phyloP scores from a whole-genome alignment of 2,797 vertebrate species.

The Lagodon rhomboides region DNA sequence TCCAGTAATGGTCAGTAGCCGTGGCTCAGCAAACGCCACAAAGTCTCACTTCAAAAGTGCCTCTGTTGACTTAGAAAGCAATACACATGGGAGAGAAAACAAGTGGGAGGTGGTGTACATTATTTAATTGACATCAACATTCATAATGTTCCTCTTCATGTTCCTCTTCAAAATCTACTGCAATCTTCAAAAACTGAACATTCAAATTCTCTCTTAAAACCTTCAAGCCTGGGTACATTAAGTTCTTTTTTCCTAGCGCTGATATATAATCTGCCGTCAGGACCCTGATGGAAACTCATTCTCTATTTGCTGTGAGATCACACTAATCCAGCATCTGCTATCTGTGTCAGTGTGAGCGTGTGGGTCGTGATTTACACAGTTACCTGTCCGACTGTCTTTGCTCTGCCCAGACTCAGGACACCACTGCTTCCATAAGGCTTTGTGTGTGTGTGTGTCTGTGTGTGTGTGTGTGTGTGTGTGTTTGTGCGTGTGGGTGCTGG shows the following conservation, averaged over 20 bases:
- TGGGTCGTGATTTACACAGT: constrained; percentile 26
- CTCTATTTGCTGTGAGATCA: constrained; percentile 48
- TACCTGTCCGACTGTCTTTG: constrained; percentile 12
- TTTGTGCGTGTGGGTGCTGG: constrained; percentile 30
- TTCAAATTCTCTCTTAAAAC: not conserved
- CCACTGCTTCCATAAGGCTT: constrained; percentile 6
- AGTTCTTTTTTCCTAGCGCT: not conserved
- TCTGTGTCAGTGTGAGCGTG: constrained; percentile 21
- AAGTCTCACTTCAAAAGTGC: not conserved
- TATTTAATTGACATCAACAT: not conserved
- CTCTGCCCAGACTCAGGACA: not conserved
- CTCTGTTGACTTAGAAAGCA: not conserved
- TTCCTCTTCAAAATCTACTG: not conserved
- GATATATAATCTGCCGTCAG: constrained; percentile 8
- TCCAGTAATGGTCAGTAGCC: not conserved
- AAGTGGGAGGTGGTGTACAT: not conserved
- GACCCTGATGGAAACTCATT: constrained; percentile 23
- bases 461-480: constrained; percentile 14
- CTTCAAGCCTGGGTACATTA: constrained; percentile 17
- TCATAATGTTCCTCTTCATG: not conserved
- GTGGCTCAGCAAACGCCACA: not conserved
- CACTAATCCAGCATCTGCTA: constrained; percentile 42
- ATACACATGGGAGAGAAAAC: not conserved
- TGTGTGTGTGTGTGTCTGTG: constrained; percentile 10
- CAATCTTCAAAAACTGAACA: not conserved